A percentile compares a stretch with the other conserved stretches of the same genome.
Conservation (phyloP, 2,888 invertebrate genomes). For the Himalopsyche kuldschensis region DNA sequence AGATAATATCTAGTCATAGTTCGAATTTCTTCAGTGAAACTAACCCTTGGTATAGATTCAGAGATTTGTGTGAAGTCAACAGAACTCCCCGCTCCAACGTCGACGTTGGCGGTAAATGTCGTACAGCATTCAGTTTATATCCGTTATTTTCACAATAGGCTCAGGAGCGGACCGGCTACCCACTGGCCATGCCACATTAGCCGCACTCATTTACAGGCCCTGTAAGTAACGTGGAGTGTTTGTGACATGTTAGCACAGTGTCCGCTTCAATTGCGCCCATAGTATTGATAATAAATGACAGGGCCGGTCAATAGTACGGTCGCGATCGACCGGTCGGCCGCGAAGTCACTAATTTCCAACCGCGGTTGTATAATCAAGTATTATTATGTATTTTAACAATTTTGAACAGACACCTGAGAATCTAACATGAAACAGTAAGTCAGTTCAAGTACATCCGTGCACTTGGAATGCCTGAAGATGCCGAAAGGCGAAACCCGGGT, state of each 20-base stretch:
- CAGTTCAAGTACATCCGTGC: too few species aligned
- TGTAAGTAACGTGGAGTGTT: not conserved
- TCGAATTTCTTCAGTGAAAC: not conserved
- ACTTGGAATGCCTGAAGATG: too few species aligned
- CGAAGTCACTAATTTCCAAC: too few species aligned
- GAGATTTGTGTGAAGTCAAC: not conserved
- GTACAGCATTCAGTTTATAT: not conserved
- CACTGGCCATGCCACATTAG: not conserved
- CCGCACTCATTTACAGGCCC: not conserved
- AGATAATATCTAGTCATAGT: not conserved
- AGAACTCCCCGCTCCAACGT: not conserved
- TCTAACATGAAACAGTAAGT: too few species aligned
- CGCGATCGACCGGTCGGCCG: too few species aligned
- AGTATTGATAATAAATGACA: not conserved
- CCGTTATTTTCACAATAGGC: not conserved
- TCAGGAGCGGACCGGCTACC: not conserved
- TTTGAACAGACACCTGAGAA: too few species aligned
- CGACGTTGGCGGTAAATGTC: not conserved
- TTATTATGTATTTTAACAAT: too few species aligned
- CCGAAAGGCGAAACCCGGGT: too few species aligned
- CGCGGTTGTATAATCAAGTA: too few species aligned
- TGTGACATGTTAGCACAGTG: not conserved
- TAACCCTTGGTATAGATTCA: not conserved
- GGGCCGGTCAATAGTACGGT: not conserved
- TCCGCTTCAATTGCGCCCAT: too few species aligned